Conservation (phyloP, 1,140 invertebrate species). For the Heliconius eleuchia region DNA sequence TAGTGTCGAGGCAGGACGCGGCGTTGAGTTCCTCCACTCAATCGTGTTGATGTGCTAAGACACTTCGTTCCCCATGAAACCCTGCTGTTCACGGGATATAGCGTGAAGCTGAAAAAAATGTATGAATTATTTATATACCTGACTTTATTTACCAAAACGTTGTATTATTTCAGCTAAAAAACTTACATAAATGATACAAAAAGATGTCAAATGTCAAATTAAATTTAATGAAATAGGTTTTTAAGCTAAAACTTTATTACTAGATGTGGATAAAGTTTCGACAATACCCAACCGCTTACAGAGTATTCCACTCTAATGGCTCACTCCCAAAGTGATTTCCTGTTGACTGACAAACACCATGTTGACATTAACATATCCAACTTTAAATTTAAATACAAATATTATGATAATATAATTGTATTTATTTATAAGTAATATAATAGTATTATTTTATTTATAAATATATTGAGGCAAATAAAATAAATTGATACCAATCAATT, state of each 20-base stretch:
- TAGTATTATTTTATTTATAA: too few relatives aligned
- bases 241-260: neutral
- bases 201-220: neutral
- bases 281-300: slow-evolving; percentile 26
- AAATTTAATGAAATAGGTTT: neutral
- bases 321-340: slow-evolving; percentile 21
- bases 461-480: too few relatives aligned
- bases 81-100: too few relatives aligned
- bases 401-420: neutral
- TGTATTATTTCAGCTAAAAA: neutral
- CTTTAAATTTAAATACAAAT: neutral
- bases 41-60: too few relatives aligned
- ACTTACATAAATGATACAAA: neutral
- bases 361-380: neutral
- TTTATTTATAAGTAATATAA: too few relatives aligned
- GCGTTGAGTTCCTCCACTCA: too few relatives aligned
- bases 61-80: too few relatives aligned
- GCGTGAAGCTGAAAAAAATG: too few relatives aligned
- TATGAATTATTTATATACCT: neutral
- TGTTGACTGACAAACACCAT: slow-evolving; percentile 15
- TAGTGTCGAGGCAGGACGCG: too few relatives aligned
- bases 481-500: too few relatives aligned
- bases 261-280: slow-evolving; percentile 25
- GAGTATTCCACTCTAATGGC: slow-evolving; percentile 26
- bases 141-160: neutral